phyloP scores from a whole-genome alignment of 2,797 vertebrate species.

The Galago senegalensis region DNA sequence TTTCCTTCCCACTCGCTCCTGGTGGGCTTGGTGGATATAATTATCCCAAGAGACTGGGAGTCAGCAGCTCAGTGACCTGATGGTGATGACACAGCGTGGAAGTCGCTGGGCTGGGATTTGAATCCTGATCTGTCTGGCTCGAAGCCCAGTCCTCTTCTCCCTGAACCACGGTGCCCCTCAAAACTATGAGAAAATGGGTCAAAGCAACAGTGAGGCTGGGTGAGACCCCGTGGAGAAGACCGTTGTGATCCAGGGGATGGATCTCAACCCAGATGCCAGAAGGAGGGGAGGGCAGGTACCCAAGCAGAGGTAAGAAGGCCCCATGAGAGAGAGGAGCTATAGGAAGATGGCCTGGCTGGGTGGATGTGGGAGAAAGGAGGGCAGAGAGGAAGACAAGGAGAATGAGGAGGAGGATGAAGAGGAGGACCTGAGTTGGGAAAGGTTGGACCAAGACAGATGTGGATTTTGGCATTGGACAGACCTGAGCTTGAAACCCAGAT shows the following conservation, averaged over 20 bases:
- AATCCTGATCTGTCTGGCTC: background rate
- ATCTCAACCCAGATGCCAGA: background rate
- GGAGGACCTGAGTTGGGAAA: background rate
- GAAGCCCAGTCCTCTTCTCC: background rate
- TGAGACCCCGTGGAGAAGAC: background rate
- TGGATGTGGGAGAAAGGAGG: background rate
- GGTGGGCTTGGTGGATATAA: background rate
- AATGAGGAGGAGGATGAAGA: background rate
- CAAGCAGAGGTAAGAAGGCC: background rate
- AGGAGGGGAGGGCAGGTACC: background rate
- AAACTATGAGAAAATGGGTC: background rate
- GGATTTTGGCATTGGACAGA: background rate
- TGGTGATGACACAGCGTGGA: background rate
- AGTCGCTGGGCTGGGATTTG: background rate
- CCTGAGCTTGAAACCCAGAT: background rate
- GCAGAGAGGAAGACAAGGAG: background rate
- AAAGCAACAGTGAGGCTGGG: background rate
- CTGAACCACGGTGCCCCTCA: background rate
- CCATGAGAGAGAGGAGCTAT: no score
- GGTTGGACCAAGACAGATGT: accelerated
- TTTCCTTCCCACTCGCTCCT: background rate
- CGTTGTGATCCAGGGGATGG: background rate
- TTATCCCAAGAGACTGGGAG: background rate
- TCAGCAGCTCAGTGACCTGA: background rate
- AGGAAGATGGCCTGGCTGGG: background rate